Conservation (phyloP, 35 echinoderm and acorn worm genomes). For the Acanthaster planci region DNA sequence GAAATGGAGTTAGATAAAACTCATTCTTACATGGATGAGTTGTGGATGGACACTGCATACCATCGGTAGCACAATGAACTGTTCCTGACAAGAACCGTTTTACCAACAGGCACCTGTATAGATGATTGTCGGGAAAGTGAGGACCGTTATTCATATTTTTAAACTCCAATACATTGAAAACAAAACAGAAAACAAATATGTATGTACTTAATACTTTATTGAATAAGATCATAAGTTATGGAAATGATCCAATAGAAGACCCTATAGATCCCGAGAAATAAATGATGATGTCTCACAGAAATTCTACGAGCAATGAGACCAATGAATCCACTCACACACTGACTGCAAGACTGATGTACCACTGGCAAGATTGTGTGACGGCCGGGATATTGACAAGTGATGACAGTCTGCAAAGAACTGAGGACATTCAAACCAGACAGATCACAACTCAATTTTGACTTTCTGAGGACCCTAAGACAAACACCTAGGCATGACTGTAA, state of each 20-base stretch:
- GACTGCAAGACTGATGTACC: background rate
- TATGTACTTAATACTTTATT: background rate
- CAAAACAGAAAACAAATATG: background rate
- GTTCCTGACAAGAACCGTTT: background rate
- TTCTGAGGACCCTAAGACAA: too few relatives aligned
- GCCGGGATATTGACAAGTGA: background rate
- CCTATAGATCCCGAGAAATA: background rate
- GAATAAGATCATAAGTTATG: background rate
- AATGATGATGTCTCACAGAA: background rate
- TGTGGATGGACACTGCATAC: slow-evolving; percentile 4
- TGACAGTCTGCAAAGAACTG: background rate
- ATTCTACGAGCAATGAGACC: background rate
- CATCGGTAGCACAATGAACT: slow-evolving; percentile 6
- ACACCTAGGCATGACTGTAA: background rate
- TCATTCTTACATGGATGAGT: background rate
- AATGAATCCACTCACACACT: background rate
- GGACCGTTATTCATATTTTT: background rate
- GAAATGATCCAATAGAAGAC: background rate
- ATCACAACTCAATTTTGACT: background rate
- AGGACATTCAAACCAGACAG: background rate
- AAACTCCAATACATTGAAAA: background rate
- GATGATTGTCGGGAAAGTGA: background rate
- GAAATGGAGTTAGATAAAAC: background rate
- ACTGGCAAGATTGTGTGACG: background rate
- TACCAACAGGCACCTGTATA: background rate